Percentiles rank a stretch among this genome's conserved stretches.
phyloP scores from a whole-genome alignment of 2,113 vertebrate genomes.

The Tamias sibiricus region DNA sequence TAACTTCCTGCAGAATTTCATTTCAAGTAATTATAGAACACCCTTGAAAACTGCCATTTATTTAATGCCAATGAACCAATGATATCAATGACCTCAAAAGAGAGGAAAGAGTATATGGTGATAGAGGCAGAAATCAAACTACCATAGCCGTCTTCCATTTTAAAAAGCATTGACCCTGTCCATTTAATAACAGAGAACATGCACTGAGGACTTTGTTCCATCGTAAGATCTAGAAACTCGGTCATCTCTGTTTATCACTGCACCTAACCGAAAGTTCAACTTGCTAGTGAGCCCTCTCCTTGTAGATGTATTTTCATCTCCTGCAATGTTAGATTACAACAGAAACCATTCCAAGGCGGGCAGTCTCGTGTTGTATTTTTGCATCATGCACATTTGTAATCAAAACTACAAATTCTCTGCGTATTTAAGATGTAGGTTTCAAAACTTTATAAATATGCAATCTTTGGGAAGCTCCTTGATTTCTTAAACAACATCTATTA shows the following conservation, averaged over 20 bases:
- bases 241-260: background rate
- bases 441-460: constrained; percentile 26
- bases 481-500: background rate
- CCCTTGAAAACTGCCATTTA: background rate
- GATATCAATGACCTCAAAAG: background rate
- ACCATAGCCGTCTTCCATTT: background rate
- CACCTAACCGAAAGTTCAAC: background rate
- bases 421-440: constrained; percentile 26
- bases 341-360: constrained; percentile 28
- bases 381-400: background rate
- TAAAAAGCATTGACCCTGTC: background rate
- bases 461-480: constrained; percentile 20
- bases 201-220: background rate
- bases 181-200: background rate
- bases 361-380: background rate
- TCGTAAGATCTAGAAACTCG: background rate
- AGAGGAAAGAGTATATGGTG: background rate
- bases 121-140: background rate
- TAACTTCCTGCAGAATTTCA: constrained; percentile 25
- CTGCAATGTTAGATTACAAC: background rate
- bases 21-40: background rate
- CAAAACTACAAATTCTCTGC: background rate
- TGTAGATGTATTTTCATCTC: background rate
- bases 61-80: background rate
- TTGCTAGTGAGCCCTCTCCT: background rate